Evolutionary conservation across 2,888 invertebrate species (phyloP).

Genomic region (Polydrusus cervinus): DNA sequence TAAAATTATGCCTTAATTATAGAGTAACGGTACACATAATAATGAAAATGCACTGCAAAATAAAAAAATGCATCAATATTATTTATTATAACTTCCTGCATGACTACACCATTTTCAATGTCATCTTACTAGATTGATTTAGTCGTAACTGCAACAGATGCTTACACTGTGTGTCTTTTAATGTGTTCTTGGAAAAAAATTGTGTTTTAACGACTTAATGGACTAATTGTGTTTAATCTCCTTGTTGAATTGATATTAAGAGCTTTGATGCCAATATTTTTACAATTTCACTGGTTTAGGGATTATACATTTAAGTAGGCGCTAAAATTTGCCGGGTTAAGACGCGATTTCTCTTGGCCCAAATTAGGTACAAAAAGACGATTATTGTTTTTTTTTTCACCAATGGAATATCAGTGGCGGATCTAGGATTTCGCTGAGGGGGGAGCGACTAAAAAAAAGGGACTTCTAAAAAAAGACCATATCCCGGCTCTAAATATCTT

Average conservation of each 20-base stretch:
- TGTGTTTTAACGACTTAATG: not conserved
- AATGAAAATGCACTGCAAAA: conserved; percentile 3
- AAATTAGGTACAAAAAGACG: too few species aligned
- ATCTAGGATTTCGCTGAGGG: too few species aligned
- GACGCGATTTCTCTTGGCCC: too few species aligned
- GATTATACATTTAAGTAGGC: too few species aligned
- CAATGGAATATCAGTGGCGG: too few species aligned
- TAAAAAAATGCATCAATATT: conserved; percentile 4
- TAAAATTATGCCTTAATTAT: conserved; percentile 14
- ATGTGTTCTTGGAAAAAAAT: not conserved
- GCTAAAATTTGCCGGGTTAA: too few species aligned
- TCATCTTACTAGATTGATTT: conserved; percentile 5
- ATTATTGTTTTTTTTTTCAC: too few species aligned
- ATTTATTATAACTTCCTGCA: conserved; percentile 23
- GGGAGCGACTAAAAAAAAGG: too few species aligned
- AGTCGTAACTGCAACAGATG: conserved; percentile 14
- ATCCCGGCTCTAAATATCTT: too few species aligned
- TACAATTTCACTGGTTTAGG: too few species aligned
- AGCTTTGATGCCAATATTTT: too few species aligned
- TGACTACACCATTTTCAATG: conserved; percentile 29
- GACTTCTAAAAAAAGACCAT: too few species aligned
- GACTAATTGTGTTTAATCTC: not conserved
- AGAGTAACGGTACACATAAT: conserved; percentile 14
- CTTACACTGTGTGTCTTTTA: not conserved
- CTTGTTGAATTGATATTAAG: not conserved